Evolutionary conservation across 2,797 vertebrate species (phyloP).

Genomic region (Hylomyscus alleni): DNA sequence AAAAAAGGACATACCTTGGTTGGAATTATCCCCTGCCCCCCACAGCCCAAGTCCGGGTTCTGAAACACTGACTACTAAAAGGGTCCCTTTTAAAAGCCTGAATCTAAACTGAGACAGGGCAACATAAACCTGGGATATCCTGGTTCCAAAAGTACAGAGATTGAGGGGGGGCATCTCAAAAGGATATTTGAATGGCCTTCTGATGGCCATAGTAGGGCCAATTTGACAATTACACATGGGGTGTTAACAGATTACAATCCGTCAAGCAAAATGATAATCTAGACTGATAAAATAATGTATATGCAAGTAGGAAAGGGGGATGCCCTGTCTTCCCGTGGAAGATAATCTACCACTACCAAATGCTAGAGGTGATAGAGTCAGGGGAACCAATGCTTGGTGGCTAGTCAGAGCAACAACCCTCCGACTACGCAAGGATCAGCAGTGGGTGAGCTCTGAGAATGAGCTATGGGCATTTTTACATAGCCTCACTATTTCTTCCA

Average conservation of each 20-base stretch:
- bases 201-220: not conserved
- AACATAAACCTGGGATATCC: not conserved
- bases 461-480: not conserved
- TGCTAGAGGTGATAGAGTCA: not conserved
- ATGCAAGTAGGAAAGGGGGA: not conserved
- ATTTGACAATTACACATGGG: not conserved
- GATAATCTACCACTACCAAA: not conserved
- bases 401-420: not conserved
- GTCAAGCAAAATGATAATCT: not conserved
- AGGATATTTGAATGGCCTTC: not conserved
- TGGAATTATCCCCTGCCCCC: not conserved
- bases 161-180: not conserved
- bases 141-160: not conserved
- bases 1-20: not conserved
- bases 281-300: conserved; percentile 2
- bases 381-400: not conserved
- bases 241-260: not conserved
- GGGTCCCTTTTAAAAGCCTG: not conserved
- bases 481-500: not conserved
- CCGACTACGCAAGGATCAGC: not conserved
- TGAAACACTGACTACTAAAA: not conserved
- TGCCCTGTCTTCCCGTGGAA: not conserved
- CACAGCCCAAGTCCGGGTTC: not conserved
- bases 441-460: too few relatives aligned
- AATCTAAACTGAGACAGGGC: not conserved